Evolutionary conservation across 2,888 invertebrate genomes (phyloP), one percentile per base, ranked within the genome.

Genomic region (Vanessa cardui): DNA sequence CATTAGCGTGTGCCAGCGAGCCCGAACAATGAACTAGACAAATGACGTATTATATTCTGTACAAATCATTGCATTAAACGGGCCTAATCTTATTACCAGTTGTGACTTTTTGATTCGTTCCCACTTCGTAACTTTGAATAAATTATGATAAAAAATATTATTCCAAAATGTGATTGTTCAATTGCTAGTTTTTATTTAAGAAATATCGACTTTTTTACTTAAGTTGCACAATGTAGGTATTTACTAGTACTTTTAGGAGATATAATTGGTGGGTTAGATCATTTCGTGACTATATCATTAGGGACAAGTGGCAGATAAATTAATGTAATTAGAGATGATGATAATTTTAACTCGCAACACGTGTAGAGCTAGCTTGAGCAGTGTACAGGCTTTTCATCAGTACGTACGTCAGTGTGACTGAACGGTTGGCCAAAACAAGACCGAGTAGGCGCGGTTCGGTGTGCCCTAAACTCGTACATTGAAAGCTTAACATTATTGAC

Each of bases 11-110:
- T 87, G 89, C 89, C 89, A 86, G 85, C 86, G 83, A 83, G 82
- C 84, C 79, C 86, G 90, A 91, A 91, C 92, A 92, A 92, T 91
- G 88, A 92, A 90, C 90, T 83, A 87, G 83, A 77, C 81, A 82
- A 83, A 54, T 68, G 64, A 70, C 70, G 70, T 59, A 61, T 39
- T 12, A 39, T 54, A 62, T 64, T 47, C 46, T 46, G 26, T 54
- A 44, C 39, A 46, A 45, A 45, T 20, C 18, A 26, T 46, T 45
- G 46, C 59, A 39, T 39, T 39, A 56, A 56, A 56, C 39, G 9
- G 4, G 26, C 39, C 56, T 39, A 39, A 56, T 39, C n/a, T 18
- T 33, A 56, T 21, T 56, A 8, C n/a, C 31, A 21, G 26, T 33
- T 33, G 33, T 5, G 18, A 56, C 31, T 31, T 33, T 54, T 31